Percentiles rank a stretch among this genome's conserved stretches.
Conservation (phyloP, 2,888 invertebrate species). For the Papilio elwesi region DNA sequence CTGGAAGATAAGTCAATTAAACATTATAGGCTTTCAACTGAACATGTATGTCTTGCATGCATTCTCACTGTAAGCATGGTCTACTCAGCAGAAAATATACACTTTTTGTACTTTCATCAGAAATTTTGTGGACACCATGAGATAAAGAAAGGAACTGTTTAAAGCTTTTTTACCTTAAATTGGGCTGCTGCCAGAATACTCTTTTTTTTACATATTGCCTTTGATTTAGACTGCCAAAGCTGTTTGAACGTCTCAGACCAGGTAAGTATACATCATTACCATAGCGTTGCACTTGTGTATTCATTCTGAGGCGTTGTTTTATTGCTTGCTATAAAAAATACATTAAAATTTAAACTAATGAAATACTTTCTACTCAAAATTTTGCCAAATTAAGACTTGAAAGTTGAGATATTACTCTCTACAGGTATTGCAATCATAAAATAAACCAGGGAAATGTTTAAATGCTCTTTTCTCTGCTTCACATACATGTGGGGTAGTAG, state of each 20-base stretch:
- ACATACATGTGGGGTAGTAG: no score
- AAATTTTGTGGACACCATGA: no score
- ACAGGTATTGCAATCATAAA: no score
- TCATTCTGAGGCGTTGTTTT: conserved; percentile 56
- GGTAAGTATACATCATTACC: conserved; percentile 65
- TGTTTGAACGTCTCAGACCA: conserved; percentile 60
- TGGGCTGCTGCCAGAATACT: conserved; percentile 60
- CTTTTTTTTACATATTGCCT: conserved; percentile 52
- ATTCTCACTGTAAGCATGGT: no score
- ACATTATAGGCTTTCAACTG: background rate
- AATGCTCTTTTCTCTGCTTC: no score
- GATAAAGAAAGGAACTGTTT: no score
- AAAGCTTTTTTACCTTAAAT: conserved; percentile 57
- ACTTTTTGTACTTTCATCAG: no score
- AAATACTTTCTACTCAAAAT: background rate
- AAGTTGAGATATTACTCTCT: no score
- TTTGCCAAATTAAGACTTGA: no score
- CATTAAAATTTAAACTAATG: background rate
- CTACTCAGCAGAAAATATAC: no score
- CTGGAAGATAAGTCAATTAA: conserved; percentile 44
- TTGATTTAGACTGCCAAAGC: conserved; percentile 60
- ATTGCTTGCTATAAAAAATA: conserved; percentile 56
- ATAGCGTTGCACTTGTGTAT: conserved; percentile 54
- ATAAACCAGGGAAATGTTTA: no score
- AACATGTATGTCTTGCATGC: no score